Conservation (phyloP, 2,797 vertebrate genomes). For the Phoxinus dragarum region DNA sequence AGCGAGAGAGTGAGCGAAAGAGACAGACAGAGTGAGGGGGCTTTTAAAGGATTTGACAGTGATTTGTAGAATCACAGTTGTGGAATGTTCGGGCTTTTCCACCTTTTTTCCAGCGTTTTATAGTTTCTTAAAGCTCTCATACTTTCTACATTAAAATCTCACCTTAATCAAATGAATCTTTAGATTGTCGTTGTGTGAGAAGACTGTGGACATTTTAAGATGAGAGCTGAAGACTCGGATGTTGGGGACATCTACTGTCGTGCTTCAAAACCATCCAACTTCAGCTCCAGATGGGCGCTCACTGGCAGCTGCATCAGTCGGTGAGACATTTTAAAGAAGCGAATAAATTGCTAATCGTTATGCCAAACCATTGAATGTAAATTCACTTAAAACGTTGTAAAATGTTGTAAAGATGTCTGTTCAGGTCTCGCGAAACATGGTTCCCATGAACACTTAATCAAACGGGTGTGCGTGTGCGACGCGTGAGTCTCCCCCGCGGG, state of each 20-base stretch:
- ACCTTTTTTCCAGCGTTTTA: constrained; percentile 63
- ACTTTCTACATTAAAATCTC: not conserved
- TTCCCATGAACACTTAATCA: not conserved
- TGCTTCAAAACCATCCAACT: constrained; percentile 29
- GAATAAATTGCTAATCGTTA: not conserved
- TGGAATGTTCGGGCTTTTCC: constrained; percentile 71
- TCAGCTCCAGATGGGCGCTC: constrained; percentile 48
- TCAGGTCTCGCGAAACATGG: not conserved
- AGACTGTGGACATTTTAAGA: constrained; percentile 26
- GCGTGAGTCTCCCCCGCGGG: not conserved
- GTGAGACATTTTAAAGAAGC: constrained; percentile 21
- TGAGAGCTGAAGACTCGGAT: constrained; percentile 31
- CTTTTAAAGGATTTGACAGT: constrained; percentile 82
- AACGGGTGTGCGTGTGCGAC: not conserved
- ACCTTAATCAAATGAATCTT: not conserved
- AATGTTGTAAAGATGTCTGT: not conserved
- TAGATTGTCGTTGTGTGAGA: not conserved
- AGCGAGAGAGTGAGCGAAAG: constrained; percentile 63
- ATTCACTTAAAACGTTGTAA: not conserved
- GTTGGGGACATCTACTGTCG: constrained; percentile 7
- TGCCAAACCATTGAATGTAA: not conserved
- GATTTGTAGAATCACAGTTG: constrained; percentile 81
- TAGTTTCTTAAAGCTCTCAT: constrained; percentile 54
- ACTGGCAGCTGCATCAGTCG: constrained; percentile 18
- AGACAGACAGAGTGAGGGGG: constrained; percentile 60